A percentile compares a stretch with the other conserved stretches of the same genome.
These are phyloP conservation scores for Hyalella azteca DNA, from an alignment of 2,888 invertebrate genomes.

Conservation along the genomic window DNA sequence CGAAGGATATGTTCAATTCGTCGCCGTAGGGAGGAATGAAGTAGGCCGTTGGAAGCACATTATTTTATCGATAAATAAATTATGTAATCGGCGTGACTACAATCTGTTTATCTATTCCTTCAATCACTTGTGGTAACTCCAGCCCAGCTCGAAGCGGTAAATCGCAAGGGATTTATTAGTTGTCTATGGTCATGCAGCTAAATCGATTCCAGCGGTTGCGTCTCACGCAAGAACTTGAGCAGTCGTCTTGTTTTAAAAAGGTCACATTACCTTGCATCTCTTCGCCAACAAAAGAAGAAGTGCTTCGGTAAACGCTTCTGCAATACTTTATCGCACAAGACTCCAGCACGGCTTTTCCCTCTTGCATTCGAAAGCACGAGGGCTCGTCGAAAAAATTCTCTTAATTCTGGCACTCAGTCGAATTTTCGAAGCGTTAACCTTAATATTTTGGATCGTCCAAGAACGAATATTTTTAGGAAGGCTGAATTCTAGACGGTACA, in stretches of 20 bases:
- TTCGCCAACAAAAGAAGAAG: not conserved
- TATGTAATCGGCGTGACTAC: slow-evolving; percentile 10
- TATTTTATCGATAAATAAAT: not conserved
- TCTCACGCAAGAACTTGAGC: not conserved
- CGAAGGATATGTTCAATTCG: not conserved
- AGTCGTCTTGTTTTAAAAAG: not conserved
- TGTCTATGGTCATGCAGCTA: not conserved
- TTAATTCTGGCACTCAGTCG: not conserved
- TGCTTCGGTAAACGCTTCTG: not conserved
- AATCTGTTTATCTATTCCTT: not conserved
- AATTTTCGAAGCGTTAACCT: not conserved
- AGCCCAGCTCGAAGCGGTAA: not conserved
- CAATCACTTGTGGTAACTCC: not conserved
- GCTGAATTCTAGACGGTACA: not conserved
- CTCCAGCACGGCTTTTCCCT: not conserved
- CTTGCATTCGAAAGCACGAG: not conserved
- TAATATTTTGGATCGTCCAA: not conserved
- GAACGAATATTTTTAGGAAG: not conserved
- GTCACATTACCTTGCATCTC: slow-evolving; percentile 27
- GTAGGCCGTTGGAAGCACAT: not conserved
- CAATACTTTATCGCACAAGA: slow-evolving; percentile 15
- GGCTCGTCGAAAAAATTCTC: not conserved
- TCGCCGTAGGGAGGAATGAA: not conserved
- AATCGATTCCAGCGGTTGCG: not conserved
- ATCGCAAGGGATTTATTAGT: not conserved